Evolutionary conservation across 2,113 vertebrate genomes (phyloP).

Genomic region (Epinephelus fuscoguttatus): DNA sequence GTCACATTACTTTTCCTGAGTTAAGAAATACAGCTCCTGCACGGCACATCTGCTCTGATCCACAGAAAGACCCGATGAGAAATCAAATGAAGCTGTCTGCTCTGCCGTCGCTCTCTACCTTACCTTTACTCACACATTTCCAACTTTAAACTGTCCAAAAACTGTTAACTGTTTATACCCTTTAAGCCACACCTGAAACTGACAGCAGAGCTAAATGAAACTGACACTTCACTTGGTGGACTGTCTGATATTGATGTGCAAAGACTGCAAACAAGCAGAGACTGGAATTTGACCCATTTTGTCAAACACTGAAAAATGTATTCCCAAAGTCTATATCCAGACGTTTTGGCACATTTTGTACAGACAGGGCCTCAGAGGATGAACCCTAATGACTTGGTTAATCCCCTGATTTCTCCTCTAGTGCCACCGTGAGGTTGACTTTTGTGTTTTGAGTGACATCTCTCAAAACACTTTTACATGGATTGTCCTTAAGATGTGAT

Average conservation of each 20-base stretch:
- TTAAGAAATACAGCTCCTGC: slow-evolving; percentile 63
- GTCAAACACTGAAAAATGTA: neutral
- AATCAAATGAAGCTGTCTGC: slow-evolving; percentile 61
- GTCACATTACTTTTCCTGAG: slow-evolving; percentile 65
- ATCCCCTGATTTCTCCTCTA: neutral
- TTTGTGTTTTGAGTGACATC: no score
- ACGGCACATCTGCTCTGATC: slow-evolving; percentile 61
- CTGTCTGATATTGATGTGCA: neutral
- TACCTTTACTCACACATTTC: slow-evolving; percentile 36
- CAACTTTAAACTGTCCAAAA: slow-evolving; percentile 37
- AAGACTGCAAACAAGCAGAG: neutral
- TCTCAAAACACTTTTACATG: no score
- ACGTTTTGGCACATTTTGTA: neutral
- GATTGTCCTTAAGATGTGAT: no score
- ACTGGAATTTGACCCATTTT: neutral
- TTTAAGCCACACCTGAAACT: slow-evolving; percentile 21
- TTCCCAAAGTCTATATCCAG: neutral
- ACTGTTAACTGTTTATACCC: slow-evolving; percentile 31
- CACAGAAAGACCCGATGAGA: slow-evolving; percentile 37
- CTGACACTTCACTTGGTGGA: neutral
- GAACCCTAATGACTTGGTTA: neutral
- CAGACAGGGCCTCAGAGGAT: no score
- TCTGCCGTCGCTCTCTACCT: slow-evolving; percentile 36
- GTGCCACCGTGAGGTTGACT: no score
- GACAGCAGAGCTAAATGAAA: slow-evolving; percentile 29